These are phyloP conservation scores for Drosophila neotestacea DNA, from an alignment of 2,888 invertebrate species.

Conservation along the genomic window DNA sequence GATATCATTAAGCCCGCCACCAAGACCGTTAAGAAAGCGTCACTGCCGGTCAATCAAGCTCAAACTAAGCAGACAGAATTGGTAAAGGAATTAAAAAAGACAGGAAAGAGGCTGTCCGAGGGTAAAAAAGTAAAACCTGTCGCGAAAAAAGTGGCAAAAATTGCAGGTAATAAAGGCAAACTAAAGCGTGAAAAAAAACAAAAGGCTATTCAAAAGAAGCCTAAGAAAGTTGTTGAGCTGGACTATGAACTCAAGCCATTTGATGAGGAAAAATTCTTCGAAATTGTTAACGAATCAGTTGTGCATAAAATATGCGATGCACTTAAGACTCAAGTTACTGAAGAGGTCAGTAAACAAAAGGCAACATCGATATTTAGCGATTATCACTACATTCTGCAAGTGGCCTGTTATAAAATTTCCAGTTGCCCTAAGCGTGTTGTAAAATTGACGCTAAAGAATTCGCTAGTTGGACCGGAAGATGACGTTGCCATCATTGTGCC, in stretches of 20 bases:
- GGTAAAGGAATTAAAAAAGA: slow-evolving; percentile 14
- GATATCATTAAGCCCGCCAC: background rate
- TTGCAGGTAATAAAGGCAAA: slow-evolving; percentile 14
- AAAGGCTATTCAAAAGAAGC: slow-evolving; percentile 30
- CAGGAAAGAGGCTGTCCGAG: background rate
- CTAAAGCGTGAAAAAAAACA: slow-evolving; percentile 1
- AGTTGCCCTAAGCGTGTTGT: slow-evolving; percentile 87
- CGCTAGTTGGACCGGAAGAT: slow-evolving; percentile 88
- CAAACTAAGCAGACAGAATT: slow-evolving; percentile 22
- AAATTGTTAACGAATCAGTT: slow-evolving; percentile 69
- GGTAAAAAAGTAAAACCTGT: slow-evolving; percentile 12
- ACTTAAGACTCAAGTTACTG: slow-evolving; percentile 68
- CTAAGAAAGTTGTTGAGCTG: slow-evolving; percentile 31
- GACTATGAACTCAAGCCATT: slow-evolving; percentile 70
- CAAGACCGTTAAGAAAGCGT: background rate
- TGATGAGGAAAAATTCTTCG: slow-evolving; percentile 76
- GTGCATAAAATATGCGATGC: slow-evolving; percentile 76
- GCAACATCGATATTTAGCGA: slow-evolving; percentile 81
- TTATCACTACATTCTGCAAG: slow-evolving; percentile 79
- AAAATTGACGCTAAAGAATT: slow-evolving; percentile 88
- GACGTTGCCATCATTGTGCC: slow-evolving; percentile 92
- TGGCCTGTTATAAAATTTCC: slow-evolving; percentile 88
- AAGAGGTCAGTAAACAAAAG: slow-evolving; percentile 74
- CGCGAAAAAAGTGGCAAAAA: slow-evolving; percentile 26
- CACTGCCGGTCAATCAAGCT: background rate